Evolutionary conservation across 2,113 vertebrate species (phyloP).

Genomic region (Hucho hucho): DNA sequence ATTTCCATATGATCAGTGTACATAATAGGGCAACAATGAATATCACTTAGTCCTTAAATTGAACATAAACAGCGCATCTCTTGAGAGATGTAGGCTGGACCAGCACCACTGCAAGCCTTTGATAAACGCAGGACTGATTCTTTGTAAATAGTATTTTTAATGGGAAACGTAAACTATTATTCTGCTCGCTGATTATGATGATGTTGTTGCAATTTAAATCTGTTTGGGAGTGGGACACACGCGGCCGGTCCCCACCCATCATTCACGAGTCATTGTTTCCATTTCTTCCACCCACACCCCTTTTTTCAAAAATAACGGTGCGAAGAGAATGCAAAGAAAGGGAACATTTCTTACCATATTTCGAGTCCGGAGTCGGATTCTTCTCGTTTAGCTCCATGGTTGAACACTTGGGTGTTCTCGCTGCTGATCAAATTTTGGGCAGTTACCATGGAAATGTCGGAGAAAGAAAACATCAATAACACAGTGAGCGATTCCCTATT

Average conservation of each 20-base stretch:
- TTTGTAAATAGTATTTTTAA: too few relatives aligned
- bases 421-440: slow-evolving; percentile 36
- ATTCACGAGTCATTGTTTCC: slow-evolving; percentile 68
- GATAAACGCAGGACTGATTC: too few relatives aligned
- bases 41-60: too few relatives aligned
- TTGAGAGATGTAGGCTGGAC: too few relatives aligned
- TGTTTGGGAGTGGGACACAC: slow-evolving; percentile 33
- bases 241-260: slow-evolving; percentile 67
- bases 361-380: slow-evolving; percentile 62
- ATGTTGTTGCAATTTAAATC: slow-evolving; percentile 22
- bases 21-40: too few relatives aligned
- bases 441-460: slow-evolving; percentile 65
- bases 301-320: slow-evolving; percentile 20
- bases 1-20: too few relatives aligned
- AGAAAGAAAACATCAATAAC: slow-evolving; percentile 44
- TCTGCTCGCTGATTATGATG: neutral
- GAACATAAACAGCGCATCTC: too few relatives aligned
- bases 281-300: slow-evolving; percentile 30
- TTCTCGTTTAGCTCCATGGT: slow-evolving; percentile 70
- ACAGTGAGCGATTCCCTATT: slow-evolving; percentile 1
- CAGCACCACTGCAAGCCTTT: too few relatives aligned
- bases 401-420: slow-evolving; percentile 16
- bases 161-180: too few relatives aligned
- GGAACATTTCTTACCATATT: slow-evolving; percentile 64
- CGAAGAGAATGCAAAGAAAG: neutral